Evolutionary conservation across 92 coral and sea anemone species (phyloP), one percentile per base, ranked within the genome.

Genomic region (Epizoanthus illoricatus): DNA sequence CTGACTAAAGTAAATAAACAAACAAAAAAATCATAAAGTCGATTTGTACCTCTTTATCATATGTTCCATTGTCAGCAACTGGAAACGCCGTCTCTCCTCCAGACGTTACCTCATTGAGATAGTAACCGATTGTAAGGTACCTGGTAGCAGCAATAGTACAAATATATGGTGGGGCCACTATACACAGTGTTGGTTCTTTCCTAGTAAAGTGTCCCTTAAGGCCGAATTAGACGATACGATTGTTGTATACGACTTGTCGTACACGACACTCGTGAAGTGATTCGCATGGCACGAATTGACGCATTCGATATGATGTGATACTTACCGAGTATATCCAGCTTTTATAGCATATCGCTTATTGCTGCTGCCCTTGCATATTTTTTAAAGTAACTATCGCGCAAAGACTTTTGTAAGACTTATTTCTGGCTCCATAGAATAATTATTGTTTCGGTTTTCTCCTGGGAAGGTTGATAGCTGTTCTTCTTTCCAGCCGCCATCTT

Each of bases 31-130:
- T 52, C 9, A 45, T 45, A 10, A 45, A 45, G 36, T 1, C 36
- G 1, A 45, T 7, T 11, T 5, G 21, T 73, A 94, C 98, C 89
- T 85, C 80, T 86, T 85, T 81, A 71, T 70, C 82, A 54, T 91
- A 86, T 12, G 99, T 91, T 3, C 80, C 91, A 74, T 97, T 97
- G 83, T 97, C 99, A 18, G 99, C 99, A 49, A 97, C 65, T 7
- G 99, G 98, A 69, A 97, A 97, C 20, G 99, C 99, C 9, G 99
- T 97, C 86, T 93, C 98, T 69, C 99, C 99, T 60, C 99, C 99
- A 39, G 75, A 91, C 49, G 84, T 86, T 4, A 90, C 94, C 45
- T 97, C 98, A 82, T 97, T 97, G 52, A 97, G 83, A 89, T 90
- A 97, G 68, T 94, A 97, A 18, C 92, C 88, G 19, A 97, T 86